Evolutionary conservation across 2,888 invertebrate genomes (phyloP).

Genomic region (Leucophenga maculata): DNA sequence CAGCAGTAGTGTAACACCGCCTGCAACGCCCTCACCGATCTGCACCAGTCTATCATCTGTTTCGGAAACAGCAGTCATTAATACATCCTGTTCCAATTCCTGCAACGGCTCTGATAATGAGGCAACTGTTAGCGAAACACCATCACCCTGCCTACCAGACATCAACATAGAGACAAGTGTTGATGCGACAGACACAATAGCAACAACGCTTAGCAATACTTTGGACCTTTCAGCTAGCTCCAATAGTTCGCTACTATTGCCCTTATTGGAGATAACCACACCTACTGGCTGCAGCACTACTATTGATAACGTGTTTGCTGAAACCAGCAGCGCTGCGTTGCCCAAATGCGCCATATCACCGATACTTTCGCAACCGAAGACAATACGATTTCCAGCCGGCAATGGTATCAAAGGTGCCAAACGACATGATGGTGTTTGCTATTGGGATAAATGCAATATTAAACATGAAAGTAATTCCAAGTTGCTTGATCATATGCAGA

Average conservation of each 20-base stretch:
- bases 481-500: conserved; percentile 90
- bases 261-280: conserved; percentile 27
- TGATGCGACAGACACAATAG: conserved; percentile 4
- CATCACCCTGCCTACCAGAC: conserved; percentile 67
- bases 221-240: conserved; percentile 29
- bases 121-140: conserved; percentile 74
- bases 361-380: conserved; percentile 85
- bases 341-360: conserved; percentile 77
- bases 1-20: conserved; percentile 37
- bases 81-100: conserved; percentile 53
- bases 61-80: conserved; percentile 53
- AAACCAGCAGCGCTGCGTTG: conserved; percentile 50
- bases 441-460: conserved; percentile 87
- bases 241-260: conserved; percentile 20
- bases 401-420: conserved; percentile 70
- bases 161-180: conserved; percentile 34
- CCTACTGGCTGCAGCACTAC: conserved; percentile 41
- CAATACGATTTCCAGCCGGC: conserved; percentile 83
- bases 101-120: conserved; percentile 68
- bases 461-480: conserved; percentile 86
- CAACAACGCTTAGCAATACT: background rate
- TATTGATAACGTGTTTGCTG: conserved; percentile 71
- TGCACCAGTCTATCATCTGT: conserved; percentile 21
- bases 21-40: conserved; percentile 66
- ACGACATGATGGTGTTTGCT: conserved; percentile 76